Evolutionary conservation across 2,888 invertebrate species (phyloP).

Genomic region (Drosophila anomalata): DNA sequence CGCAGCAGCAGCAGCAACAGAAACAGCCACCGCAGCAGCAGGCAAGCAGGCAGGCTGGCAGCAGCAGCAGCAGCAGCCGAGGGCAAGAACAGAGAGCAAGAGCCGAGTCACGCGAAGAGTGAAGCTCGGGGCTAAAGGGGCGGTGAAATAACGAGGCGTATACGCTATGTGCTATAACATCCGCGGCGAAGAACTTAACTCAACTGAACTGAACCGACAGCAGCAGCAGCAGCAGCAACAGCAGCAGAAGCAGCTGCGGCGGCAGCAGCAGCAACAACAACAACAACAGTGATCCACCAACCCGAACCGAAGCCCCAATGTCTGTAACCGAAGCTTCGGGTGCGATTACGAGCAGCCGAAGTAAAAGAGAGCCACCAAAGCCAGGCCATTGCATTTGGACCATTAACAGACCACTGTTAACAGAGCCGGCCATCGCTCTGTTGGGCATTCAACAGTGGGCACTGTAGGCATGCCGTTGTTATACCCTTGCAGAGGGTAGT

Average conservation of each 20-base stretch:
- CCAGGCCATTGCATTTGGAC: slow-evolving; percentile 52
- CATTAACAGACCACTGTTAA: slow-evolving; percentile 32
- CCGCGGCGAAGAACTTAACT: slow-evolving; percentile 70
- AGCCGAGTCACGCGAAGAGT: slow-evolving; percentile 42
- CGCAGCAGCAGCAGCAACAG: slow-evolving; percentile 26
- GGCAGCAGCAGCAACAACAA: slow-evolving; percentile 17
- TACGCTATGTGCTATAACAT: slow-evolving; percentile 46
- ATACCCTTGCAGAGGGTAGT: no score
- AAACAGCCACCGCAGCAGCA: slow-evolving; percentile 36
- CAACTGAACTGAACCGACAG: slow-evolving; percentile 45
- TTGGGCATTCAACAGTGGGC: slow-evolving; percentile 25
- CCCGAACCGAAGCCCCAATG: slow-evolving; percentile 52
- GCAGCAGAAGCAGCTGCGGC: slow-evolving; percentile 7
- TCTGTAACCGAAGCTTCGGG: slow-evolving; percentile 56
- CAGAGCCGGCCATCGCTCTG: slow-evolving; percentile 21
- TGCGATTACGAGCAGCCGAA: slow-evolving; percentile 49
- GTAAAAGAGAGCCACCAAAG: slow-evolving; percentile 31
- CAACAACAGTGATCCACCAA: slow-evolving; percentile 19
- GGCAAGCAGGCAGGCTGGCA: slow-evolving; percentile 1
- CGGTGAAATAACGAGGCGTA: slow-evolving; percentile 72
- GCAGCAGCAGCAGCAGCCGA: slow-evolving; percentile 34
- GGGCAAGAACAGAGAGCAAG: slow-evolving; percentile 17
- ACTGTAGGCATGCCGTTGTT: slow-evolving; percentile 29
- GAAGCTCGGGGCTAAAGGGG: slow-evolving; percentile 27
- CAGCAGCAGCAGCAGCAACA: slow-evolving; percentile 29